Conservation (phyloP, 2,797 vertebrate species). For the Dromococcyx pavoninus region DNA sequence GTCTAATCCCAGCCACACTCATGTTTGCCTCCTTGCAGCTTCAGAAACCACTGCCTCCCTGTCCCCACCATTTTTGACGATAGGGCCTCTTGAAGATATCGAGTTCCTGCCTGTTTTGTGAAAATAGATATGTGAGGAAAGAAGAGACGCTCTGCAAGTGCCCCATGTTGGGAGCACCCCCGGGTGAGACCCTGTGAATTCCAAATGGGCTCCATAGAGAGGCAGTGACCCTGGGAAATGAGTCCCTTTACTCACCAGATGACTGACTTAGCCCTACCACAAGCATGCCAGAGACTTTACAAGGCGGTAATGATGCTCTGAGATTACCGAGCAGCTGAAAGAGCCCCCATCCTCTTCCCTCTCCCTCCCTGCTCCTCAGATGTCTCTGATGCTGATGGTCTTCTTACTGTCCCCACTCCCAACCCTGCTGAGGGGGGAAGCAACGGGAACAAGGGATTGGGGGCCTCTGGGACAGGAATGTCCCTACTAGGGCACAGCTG, state of each 20-base stretch:
- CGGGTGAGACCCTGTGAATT: conserved; percentile 27
- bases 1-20: neutral
- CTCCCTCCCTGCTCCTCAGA: neutral
- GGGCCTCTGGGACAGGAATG: neutral
- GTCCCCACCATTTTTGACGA: neutral
- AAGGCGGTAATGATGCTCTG: neutral
- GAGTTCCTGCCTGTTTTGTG: conserved; percentile 55
- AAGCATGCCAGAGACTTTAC: neutral
- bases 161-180: rapidly evolving
- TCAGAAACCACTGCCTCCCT: neutral
- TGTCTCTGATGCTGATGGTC: neutral
- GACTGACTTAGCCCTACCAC: neutral
- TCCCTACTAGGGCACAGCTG: conserved; percentile 33
- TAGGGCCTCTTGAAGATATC: conserved; percentile 32
- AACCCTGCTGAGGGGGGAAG: neutral
- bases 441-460: neutral
- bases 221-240: neutral
- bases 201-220: neutral
- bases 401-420: neutral
- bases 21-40: neutral
- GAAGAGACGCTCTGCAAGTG: conserved; percentile 4
- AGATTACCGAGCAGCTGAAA: neutral
- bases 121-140: conserved; percentile 62
- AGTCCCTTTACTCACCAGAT: neutral
- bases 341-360: neutral